These are phyloP conservation scores for Notothenia coriiceps DNA, from an alignment of 2,113 vertebrate genomes.

Conservation along the genomic window DNA sequence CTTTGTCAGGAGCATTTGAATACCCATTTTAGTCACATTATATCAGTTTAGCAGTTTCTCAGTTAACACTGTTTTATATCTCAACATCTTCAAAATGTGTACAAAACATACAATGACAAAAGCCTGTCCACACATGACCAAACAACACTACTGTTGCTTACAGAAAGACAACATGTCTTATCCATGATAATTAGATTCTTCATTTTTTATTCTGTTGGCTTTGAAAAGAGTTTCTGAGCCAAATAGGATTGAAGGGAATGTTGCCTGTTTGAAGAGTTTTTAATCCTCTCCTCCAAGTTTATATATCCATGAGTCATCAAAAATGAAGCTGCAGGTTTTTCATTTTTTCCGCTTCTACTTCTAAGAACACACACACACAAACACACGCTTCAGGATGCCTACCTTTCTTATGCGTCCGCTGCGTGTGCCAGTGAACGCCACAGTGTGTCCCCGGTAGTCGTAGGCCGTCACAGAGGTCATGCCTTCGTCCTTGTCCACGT, in stretches of 20 bases:
- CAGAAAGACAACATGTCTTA: not conserved
- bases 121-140: not conserved
- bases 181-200: not conserved
- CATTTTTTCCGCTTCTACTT: not conserved
- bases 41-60: constrained; percentile 8
- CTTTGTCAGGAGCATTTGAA: constrained; percentile 18
- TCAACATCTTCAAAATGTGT: not conserved
- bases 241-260: not conserved
- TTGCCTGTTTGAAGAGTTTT: not conserved
- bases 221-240: not conserved
- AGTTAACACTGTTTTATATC: constrained; percentile 3
- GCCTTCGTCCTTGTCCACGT: constrained; percentile 95
- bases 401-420: constrained; percentile 95
- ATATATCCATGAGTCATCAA: not conserved
- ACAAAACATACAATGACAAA: constrained; percentile 5
- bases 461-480: constrained; percentile 97
- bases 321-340: not conserved
- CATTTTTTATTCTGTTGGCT: not conserved
- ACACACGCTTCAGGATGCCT: constrained; percentile 39
- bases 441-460: constrained; percentile 93
- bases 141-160: not conserved
- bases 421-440: constrained; percentile 92
- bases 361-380: not conserved
- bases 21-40: constrained; percentile 17
- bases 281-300: not conserved